A percentile compares a stretch with the other conserved stretches of the same genome.
These are phyloP conservation scores for Drosophila seguyi DNA, from an alignment of 1,140 invertebrate genomes.

Conservation along the genomic window DNA sequence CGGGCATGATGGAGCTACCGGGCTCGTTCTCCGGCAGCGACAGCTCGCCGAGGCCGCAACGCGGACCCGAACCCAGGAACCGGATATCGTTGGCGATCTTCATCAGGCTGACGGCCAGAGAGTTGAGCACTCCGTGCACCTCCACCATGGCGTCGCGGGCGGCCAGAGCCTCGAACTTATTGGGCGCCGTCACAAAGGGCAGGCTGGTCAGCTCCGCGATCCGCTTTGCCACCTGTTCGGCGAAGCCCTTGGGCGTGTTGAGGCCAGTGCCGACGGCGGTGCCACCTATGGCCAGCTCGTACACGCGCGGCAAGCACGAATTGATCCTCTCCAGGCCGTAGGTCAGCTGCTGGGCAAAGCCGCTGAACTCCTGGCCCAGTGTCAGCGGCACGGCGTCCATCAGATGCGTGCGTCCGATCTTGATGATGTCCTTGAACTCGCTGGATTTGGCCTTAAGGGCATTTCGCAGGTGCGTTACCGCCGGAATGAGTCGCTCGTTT, in stretches of 20 bases:
- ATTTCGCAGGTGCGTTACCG: slow-evolving; percentile 90
- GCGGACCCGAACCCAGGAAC: slow-evolving; percentile 97
- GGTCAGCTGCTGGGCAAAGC: slow-evolving; percentile 94
- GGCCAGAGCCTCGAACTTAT: slow-evolving; percentile 99
- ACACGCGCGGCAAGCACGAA: slow-evolving; percentile 92
- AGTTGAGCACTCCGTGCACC: slow-evolving; percentile 97
- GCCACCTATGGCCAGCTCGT: slow-evolving; percentile 97
- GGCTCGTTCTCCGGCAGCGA: slow-evolving; percentile 99
- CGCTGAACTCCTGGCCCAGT: slow-evolving; percentile 99
- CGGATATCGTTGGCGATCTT: slow-evolving; percentile 99
- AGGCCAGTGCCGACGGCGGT: slow-evolving; percentile 99
- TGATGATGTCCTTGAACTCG: slow-evolving; percentile 96
- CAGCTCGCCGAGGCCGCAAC: slow-evolving; percentile 98
- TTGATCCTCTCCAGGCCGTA: slow-evolving; percentile 95
- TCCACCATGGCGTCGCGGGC: slow-evolving; percentile 98
- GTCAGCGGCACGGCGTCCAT: slow-evolving; percentile 99
- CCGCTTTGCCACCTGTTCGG: slow-evolving; percentile 94
- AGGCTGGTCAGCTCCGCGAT: slow-evolving; percentile 92
- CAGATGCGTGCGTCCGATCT: slow-evolving; percentile 94
- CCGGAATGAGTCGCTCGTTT: slow-evolving; percentile 92
- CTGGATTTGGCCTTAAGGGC: slow-evolving; percentile 92
- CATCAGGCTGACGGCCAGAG: slow-evolving; percentile 97
- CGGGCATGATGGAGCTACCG: slow-evolving; percentile 99
- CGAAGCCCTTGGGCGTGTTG: slow-evolving; percentile 93
- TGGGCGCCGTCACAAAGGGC: slow-evolving; percentile 96